phyloP scores from a whole-genome alignment of 2,888 invertebrate genomes.

The Eremobia ochroleuca region DNA sequence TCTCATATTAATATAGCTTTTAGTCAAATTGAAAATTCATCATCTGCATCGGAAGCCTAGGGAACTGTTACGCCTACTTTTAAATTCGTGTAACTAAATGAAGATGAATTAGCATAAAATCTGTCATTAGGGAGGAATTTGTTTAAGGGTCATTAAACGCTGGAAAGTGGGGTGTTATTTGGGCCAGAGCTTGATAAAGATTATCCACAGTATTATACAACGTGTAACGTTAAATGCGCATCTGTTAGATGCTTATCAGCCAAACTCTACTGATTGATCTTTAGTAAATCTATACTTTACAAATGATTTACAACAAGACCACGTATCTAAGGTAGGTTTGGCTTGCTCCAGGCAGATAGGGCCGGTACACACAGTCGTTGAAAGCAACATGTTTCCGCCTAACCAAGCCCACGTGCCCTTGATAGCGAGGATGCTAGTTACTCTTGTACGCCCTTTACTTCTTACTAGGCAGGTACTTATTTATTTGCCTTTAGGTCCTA shows the following conservation, averaged over 20 bases:
- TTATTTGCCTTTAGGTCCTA: constrained; percentile 32
- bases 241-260: background rate
- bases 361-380: constrained; percentile 15
- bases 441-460: constrained; percentile 34
- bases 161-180: constrained; percentile 26
- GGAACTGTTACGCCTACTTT: constrained; percentile 58
- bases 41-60: constrained; percentile 25
- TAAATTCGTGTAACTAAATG: constrained; percentile 40
- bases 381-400: constrained; percentile 12
- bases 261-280: background rate
- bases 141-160: background rate
- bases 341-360: background rate
- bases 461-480: constrained; percentile 25
- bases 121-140: constrained; percentile 6
- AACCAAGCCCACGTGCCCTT: constrained; percentile 23
- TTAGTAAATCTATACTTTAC: background rate
- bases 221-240: too few relatives aligned
- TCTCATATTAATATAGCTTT: constrained; percentile 37
- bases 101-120: constrained; percentile 16
- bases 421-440: constrained; percentile 34
- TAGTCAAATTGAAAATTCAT: constrained; percentile 41
- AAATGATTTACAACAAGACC: constrained; percentile 12
- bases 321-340: background rate
- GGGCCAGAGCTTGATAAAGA: background rate
- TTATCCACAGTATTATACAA: background rate